Base-by-base conservation (phyloP, 2,113 vertebrate species). In the Laticauda colubrina region DNA sequence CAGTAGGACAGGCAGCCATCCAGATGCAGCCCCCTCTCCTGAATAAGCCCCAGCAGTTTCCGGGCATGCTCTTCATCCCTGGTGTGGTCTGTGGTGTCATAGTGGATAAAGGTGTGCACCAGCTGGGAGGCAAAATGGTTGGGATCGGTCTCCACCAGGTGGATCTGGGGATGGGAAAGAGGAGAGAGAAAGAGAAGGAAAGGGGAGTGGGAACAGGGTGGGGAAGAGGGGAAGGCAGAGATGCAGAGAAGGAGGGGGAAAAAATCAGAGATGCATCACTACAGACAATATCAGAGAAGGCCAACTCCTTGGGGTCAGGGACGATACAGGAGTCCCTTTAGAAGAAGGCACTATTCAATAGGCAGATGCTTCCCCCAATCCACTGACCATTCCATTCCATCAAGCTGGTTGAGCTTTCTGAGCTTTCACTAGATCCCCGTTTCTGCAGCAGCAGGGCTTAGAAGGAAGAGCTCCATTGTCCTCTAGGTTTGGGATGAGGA, bases 1-100 rank as follows among this genome's bases (percentile, higher is more conserved):
- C 98, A 98, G 95, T 98, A 98, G 57, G 98, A 98, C 92, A 98
- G 97, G 94, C 98, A 98, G 53, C 98, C 98, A 0, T 98, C 97
- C 0, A 98, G 97, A 43, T 57, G 96, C 86, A 98, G 94, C 3
- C 97, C 97, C 0, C 94, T 96, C 3, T 95, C 94, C 20, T 89
- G 97, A 2, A 98, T 92, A 94, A 98, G 92, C 87, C 96, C 97
- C 0, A 95, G 94, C 94, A 98, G 95, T 87, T 92, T 90, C 89
- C 95, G 95, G 0, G 98, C 98, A 0, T 98, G 97, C 94, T 98
- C 98, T 93, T 98, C 97, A 2, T 98, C 98, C 26, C 90, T 96
- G 34, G 92, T 95, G 94, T 98, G 97, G 93, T 98, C 98, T 0
- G 97, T 97, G 96, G 97, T 94, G 69, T 98, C 97, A 0, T 98